Evolutionary conservation across 2,113 vertebrate species (phyloP).

Genomic region (Oncorhynchus mykiss): DNA sequence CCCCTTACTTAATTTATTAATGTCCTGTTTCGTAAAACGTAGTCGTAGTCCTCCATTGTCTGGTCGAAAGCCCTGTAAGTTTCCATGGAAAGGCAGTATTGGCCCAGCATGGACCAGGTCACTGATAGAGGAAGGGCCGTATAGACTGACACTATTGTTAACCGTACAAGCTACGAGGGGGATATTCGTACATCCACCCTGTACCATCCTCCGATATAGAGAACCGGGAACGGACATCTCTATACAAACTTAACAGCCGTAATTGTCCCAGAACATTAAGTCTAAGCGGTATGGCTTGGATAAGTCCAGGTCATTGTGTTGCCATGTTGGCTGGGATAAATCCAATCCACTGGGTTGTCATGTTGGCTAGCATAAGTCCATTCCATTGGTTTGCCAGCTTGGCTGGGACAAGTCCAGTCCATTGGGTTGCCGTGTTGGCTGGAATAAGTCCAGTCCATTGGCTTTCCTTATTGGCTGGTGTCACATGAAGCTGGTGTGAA

Average conservation of each 20-base stretch:
- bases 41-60: neutral
- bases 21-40: neutral
- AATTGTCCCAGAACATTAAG: neutral
- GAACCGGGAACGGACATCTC: neutral
- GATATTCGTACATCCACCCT: neutral
- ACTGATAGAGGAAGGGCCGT: neutral
- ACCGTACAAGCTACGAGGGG: no score
- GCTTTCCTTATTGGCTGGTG: neutral
- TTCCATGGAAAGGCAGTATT: neutral
- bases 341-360: neutral
- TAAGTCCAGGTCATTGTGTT: neutral
- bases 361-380: neutral
- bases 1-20: neutral
- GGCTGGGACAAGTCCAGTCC: neutral
- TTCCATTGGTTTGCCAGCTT: neutral
- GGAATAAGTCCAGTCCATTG: neutral
- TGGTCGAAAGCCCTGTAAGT: neutral
- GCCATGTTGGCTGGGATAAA: neutral
- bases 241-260: neutral
- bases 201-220: neutral
- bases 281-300: neutral
- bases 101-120: neutral
- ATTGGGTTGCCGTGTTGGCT: neutral
- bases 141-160: conserved; percentile 5
- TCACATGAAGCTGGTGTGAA: neutral